Base-by-base conservation (phyloP, 2,888 invertebrate genomes). In the Eudemis profundana region DNA sequence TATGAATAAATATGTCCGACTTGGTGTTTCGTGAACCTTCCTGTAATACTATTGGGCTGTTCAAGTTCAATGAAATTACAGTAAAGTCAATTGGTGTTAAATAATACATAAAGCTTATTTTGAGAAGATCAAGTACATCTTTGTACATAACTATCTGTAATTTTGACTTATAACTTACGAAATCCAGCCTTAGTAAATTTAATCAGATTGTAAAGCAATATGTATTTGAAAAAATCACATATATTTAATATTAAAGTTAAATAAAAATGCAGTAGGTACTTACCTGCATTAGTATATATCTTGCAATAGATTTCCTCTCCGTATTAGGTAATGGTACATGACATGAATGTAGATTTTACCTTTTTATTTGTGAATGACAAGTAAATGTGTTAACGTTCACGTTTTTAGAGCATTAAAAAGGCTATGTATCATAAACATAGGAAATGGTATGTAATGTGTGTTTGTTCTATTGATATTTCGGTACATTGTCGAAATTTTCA, bases 401-500 rank as follows among this genome's bases (percentile, higher is more conserved):
- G 12, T 19, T 44, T 17, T 44, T 8, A 4, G 44, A 5, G 10
- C 17, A 44, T 44, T 23, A 23, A 23, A 33, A 33, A 8, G 23
- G 21, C 21, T 4, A 21, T 1, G 10, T 46, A 12, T 46, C 21
- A 53, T 12, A 12, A 15, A 14, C 8, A 12, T 42, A 29, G 42
- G 17, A 23, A 49, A 40, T 42, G 27, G 29, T 29, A 27, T 56
- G 44, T 54, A 54, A 15, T 17, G 54, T 56, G 56, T 44, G 54
- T 54, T 42, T 42, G 54, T 56, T 33, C 29, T 44, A 17, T 42
- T 27, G 23, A 54, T 56, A 42, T 56, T 56, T 42, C 29, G 56
- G 56, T 44, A 56, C 44, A 33, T 56, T 33, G 17, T 54, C 33
- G 56, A 44, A 42, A 56, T 44, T 42, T 15, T 29, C 42, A 7